These are phyloP conservation scores for Anas georgica DNA, from an alignment of 2,797 vertebrate genomes.

Conservation along the genomic window DNA sequence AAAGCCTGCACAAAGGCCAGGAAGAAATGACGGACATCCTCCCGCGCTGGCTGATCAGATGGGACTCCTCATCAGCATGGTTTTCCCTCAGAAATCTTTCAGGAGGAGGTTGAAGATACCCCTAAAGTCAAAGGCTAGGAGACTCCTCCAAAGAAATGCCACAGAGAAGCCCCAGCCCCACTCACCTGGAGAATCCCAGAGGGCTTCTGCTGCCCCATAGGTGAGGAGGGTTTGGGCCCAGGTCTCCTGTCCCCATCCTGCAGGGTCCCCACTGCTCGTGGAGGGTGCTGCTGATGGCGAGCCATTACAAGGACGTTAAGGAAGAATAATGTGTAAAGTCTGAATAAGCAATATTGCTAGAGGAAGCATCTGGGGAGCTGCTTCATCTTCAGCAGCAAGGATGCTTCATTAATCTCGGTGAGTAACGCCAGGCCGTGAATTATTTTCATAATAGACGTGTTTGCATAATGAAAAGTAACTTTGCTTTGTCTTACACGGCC, in stretches of 20 bases:
- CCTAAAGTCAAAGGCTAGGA: neutral
- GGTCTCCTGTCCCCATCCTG: neutral
- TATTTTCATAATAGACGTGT: neutral
- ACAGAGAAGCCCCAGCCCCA: neutral
- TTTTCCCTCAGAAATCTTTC: neutral
- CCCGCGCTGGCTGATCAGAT: neutral
- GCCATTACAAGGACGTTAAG: neutral
- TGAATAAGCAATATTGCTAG: neutral
- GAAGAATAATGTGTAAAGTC: slow-evolving; percentile 13
- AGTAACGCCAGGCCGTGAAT: slow-evolving; percentile 33
- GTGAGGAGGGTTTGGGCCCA: neutral
- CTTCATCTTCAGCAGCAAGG: slow-evolving; percentile 42
- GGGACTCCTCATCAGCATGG: neutral
- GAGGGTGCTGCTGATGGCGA: neutral
- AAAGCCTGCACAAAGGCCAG: slow-evolving; percentile 8
- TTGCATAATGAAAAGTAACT: slow-evolving; percentile 36
- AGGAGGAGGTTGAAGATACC: neutral
- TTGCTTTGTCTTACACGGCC: neutral
- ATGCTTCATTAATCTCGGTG: slow-evolving; percentile 36
- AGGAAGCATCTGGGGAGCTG: neutral
- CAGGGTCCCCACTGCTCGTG: neutral
- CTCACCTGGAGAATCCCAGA: neutral
- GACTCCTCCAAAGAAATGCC: neutral
- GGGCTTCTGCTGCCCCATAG: neutral
- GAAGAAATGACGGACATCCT: neutral